Percentiles rank a stretch among this genome's conserved stretches.
Evolutionary conservation across 1,140 invertebrate genomes (phyloP).

Genomic region (Orchesella cincta): DNA sequence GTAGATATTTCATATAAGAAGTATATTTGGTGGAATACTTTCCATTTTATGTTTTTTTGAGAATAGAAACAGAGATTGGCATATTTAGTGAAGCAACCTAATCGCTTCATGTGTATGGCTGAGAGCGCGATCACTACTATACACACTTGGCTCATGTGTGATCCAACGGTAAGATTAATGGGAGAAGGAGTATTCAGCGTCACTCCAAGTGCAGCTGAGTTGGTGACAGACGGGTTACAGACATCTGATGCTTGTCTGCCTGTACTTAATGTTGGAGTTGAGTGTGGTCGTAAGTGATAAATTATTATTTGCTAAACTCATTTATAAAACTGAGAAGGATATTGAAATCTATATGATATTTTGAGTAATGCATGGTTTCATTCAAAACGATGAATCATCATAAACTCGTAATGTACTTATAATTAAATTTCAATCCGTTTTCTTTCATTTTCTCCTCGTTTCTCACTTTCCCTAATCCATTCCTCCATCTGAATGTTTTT

Average conservation of each 20-base stretch:
- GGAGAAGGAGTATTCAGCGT: not conserved
- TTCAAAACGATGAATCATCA: no score
- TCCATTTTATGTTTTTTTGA: not conserved
- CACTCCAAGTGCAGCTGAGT: not conserved
- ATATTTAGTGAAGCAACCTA: not conserved
- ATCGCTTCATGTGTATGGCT: slow-evolving; percentile 38
- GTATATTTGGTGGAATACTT: not conserved
- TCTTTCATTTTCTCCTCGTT: not conserved
- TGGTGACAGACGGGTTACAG: not conserved
- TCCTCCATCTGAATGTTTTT: no score
- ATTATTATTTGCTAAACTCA: no score
- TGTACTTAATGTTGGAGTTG: slow-evolving; percentile 35
- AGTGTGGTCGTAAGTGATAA: slow-evolving; percentile 36
- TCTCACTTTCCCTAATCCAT: no score
- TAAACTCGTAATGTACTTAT: no score
- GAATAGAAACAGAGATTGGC: not conserved
- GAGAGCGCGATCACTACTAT: slow-evolving; percentile 40
- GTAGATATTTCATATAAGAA: not conserved
- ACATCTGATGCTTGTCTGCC: not conserved
- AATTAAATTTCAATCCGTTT: no score
- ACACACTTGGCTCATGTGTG: slow-evolving; percentile 42
- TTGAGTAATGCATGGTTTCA: no score
- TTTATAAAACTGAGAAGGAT: no score
- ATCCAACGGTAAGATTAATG: slow-evolving; percentile 8
- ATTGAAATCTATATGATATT: no score